Base-by-base conservation (phyloP, 2,888 invertebrate species). In the Microplitis manilae region DNA sequence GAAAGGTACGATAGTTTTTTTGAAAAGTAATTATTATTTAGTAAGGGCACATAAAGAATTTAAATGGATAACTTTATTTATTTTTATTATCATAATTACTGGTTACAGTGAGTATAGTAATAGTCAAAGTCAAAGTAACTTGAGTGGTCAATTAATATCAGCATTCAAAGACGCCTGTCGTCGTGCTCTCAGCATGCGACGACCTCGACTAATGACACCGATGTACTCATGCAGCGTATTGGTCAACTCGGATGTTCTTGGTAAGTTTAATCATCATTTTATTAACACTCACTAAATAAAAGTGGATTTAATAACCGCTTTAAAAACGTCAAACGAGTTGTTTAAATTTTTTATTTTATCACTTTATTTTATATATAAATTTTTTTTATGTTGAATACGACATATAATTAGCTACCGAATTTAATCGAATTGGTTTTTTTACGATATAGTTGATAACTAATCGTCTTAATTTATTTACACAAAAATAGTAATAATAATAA, bases 171-270 rank as follows among this genome's bases (percentile, higher is more conserved):
- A 97, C 81, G 96, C 94, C 0, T 98, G 98, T 87, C 92, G 95
- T 59, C 94, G 94, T 87, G 96, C 97, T 0, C 96, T 99, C 87
- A 96, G 96, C 88, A 94, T 94, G 71, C 97, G 96, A 87, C 95
- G 96, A 0, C 97, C 97, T 87, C 93, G 98, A 69, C 90, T 99
- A 39, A 96, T 99, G 92, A 96, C 96, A 1, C 98, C 99, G 5
- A 98, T 99, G 96, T 99, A 97, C 88, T 92, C 92, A 68, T 94
- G 94, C 89, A 94, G 93, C 84, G 96, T 98, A 79, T 94, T 95
- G 79, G 96, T 96, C 39, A 95, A 95, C 84, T 94, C 95, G 59
- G 96, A 97, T 91, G 96, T 96, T 81, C 92, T 97, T 87, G 97
- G 97, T 95, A 90, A 94, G 95, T 93, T n/a, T 73, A 2, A 30